Conservation (phyloP, 2,888 invertebrate genomes). For the Polydrusus tereticollis region DNA sequence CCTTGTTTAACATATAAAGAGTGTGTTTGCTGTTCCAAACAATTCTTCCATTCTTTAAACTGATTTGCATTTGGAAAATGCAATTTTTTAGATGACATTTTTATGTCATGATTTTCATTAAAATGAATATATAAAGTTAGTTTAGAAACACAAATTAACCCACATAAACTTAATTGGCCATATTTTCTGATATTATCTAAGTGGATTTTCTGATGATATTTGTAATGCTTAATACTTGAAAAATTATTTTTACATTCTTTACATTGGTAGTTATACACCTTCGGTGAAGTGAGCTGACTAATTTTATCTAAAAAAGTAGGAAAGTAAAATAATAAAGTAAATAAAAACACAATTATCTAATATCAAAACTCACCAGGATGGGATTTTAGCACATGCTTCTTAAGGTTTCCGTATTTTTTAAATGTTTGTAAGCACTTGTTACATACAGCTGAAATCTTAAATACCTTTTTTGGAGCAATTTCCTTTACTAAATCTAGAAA, state of each 20-base stretch:
- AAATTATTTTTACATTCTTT: background rate
- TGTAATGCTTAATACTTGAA: background rate
- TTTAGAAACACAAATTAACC: constrained; percentile 3
- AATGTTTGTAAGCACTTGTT: background rate
- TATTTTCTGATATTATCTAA: background rate
- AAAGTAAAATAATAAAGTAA: background rate
- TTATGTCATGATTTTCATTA: constrained; percentile 4
- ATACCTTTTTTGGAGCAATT: background rate
- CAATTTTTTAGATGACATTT: constrained; percentile 2
- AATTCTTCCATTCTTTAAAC: constrained; percentile 28
- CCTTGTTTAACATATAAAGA: constrained; percentile 19
- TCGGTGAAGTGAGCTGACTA: background rate
- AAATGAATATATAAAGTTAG: constrained; percentile 7
- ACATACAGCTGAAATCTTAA: background rate
- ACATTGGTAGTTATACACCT: background rate
- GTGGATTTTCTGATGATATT: background rate
- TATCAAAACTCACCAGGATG: background rate
- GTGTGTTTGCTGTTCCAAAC: constrained; percentile 18
- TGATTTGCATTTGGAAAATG: constrained; percentile 10
- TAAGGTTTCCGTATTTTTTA: background rate
- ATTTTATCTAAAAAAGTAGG: background rate
- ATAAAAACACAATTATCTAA: background rate
- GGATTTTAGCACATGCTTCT: background rate
- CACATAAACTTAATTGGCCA: background rate
- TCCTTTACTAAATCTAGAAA: background rate